Percentiles rank a stretch among this genome's conserved stretches.
These are phyloP conservation scores for Acyrthosiphon pisum DNA, from an alignment of 1,140 invertebrate species.

Conservation along the genomic window DNA sequence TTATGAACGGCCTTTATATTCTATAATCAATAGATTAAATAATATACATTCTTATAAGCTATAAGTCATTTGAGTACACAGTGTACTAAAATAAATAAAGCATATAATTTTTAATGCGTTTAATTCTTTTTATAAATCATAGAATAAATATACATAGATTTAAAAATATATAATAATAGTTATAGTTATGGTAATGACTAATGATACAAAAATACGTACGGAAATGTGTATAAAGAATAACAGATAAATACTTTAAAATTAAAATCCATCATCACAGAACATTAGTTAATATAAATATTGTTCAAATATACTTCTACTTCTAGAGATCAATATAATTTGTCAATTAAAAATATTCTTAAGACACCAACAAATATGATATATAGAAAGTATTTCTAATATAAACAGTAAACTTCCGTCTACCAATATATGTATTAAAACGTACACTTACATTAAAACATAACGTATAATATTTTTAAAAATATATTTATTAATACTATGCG, in stretches of 20 bases:
- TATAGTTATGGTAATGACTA: not conserved
- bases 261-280: not conserved
- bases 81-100: not conserved
- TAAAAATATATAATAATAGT: not conserved
- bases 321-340: not conserved
- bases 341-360: not conserved
- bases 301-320: not conserved
- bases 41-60: not conserved
- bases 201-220: not conserved
- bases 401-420: not conserved
- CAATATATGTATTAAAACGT: not conserved
- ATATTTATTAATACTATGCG: not conserved
- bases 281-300: not conserved
- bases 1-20: not conserved
- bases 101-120: not conserved
- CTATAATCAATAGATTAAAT: not conserved
- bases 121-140: not conserved
- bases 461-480: not conserved
- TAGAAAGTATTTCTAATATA: conserved; percentile 2
- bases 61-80: not conserved
- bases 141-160: not conserved
- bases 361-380: not conserved
- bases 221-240: not conserved
- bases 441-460: not conserved
- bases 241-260: not conserved